Base-by-base conservation (phyloP, 2,113 vertebrate species). In the Electrona antarctica region DNA sequence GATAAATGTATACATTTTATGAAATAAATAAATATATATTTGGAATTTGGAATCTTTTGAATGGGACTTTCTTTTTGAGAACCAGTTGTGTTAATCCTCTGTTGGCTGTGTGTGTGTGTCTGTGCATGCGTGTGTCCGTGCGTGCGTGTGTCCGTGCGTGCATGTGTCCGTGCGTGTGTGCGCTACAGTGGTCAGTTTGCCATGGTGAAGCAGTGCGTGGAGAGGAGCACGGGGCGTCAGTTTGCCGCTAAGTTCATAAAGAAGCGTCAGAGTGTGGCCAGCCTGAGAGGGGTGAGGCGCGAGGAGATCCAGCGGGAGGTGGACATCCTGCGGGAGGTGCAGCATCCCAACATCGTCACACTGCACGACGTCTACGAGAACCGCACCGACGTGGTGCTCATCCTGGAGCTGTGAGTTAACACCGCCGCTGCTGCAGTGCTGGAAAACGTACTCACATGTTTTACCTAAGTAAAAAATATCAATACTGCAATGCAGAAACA, bases 191-290 rank as follows among this genome's bases (percentile, higher is more conserved):
- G 98, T 21, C 98, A 99, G 89, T 99, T 99, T 78, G 98, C 98
- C 29, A 97, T 99, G 0, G 98, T 99, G 68, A 98, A 95, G 90
- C 95, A 92, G 58, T 99, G 98, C 81, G 82, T 68, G 8, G 96
- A 99, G 87, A 96, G 84, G 64, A 94, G 90, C 85, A 92, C 94
- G 0, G 96, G 95, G 0, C 8, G 71, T 28, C 92, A 96, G 5
- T 99, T 93, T 0, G 98, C 98, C 0, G 98, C 96, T 60, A 99
- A 99, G 82, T 99, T 98, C 91, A 99, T 99, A 76, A 99, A 98
- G 88, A 99, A 99, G 83, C 94, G 96, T 0, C 96, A 95, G 90
- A 97, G 93, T 77, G 92, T 84, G 4, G 96, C 91, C 33, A 99
- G 97, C 89, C 93, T 95, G 0, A 93, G 97, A 0, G 98, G 97